A percentile compares a stretch with the other conserved stretches of the same genome.
phyloP scores from a whole-genome alignment of 1,140 invertebrate species.

The Heliconius nattereri region DNA sequence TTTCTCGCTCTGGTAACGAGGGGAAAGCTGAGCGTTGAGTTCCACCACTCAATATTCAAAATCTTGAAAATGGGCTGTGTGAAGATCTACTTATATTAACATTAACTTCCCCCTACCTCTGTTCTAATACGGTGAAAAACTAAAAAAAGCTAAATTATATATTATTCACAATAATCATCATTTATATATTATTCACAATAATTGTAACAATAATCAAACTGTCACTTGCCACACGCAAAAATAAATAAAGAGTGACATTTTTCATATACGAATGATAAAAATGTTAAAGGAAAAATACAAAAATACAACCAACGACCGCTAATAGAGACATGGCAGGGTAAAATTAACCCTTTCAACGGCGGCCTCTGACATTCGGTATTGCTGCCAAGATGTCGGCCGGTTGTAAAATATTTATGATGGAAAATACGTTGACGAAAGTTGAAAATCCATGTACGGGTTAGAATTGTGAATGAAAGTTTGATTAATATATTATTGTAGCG shows the following conservation, averaged over 20 bases:
- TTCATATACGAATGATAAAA: neutral
- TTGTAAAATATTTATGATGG: conserved; percentile 16
- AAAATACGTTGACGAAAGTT: conserved; percentile 9
- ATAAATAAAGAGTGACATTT: conserved; percentile 11
- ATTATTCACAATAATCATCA: neutral
- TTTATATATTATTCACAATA: neutral
- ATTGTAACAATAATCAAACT: neutral
- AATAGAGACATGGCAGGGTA: conserved; percentile 15
- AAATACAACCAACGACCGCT: neutral
- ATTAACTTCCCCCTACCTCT: too few relatives aligned
- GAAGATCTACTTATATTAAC: too few relatives aligned
- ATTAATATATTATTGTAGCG: too few relatives aligned
- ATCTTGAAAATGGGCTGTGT: too few relatives aligned
- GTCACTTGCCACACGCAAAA: neutral
- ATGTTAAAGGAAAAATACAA: conserved; percentile 10
- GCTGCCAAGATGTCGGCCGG: neutral
- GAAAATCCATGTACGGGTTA: neutral
- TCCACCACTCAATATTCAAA: too few relatives aligned
- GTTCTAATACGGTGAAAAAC: too few relatives aligned
- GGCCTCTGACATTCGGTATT: conserved; percentile 11
- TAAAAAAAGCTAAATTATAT: too few relatives aligned
- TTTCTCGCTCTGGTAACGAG: too few relatives aligned
- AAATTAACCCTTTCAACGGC: conserved; percentile 22
- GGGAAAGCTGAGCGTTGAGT: too few relatives aligned
- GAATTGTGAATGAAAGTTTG: neutral